Evolutionary conservation across 2,888 invertebrate genomes (phyloP).

Genomic region (Eumacrocentrus americanus): DNA sequence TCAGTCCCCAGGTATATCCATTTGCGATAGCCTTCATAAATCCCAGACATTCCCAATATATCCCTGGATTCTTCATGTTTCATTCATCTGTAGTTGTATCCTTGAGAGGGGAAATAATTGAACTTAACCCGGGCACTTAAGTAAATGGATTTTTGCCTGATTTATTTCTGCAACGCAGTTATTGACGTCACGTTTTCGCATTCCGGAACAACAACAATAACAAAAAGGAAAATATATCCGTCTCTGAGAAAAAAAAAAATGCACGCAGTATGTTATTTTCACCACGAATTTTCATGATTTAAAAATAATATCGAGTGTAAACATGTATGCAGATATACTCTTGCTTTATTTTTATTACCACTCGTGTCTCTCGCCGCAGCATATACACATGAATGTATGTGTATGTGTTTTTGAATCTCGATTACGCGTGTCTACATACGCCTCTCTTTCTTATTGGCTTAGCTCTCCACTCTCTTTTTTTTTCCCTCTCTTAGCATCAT

Average conservation of each 20-base stretch:
- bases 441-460: background rate
- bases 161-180: too few relatives aligned
- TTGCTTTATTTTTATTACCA: background rate
- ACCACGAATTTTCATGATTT: background rate
- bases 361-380: background rate
- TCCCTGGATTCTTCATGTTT: too few relatives aligned
- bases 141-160: too few relatives aligned
- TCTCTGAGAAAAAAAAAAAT: background rate
- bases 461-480: background rate
- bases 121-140: too few relatives aligned
- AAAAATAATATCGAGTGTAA: background rate
- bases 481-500: background rate
- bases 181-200: background rate
- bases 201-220: background rate
- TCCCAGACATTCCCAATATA: too few relatives aligned
- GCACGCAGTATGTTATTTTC: background rate
- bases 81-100: too few relatives aligned
- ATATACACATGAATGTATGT: background rate
- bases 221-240: background rate
- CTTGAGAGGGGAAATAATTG: too few relatives aligned
- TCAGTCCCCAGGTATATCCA: too few relatives aligned
- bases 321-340: background rate
- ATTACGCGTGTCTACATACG: background rate
- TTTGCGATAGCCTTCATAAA: too few relatives aligned
- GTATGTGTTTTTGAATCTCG: background rate